Conservation (phyloP, 30 jellyfish, hydroid and myxozoan genomes). For the Haliclystus octoradiatus region DNA sequence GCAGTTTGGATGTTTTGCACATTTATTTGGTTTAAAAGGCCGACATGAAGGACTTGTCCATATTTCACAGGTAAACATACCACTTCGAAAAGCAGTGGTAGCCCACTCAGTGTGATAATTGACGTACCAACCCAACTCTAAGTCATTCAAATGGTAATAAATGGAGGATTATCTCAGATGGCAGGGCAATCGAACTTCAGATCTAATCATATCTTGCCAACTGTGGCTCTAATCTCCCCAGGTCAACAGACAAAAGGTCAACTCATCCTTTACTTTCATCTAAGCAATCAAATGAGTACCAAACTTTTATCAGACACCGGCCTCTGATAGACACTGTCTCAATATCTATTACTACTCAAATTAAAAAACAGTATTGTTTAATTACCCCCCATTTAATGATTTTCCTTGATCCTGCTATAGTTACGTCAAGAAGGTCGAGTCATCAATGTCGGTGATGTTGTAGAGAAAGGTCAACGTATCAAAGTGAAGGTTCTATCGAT, state of each 20-base stretch:
- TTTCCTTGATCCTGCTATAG: constrained; percentile 35
- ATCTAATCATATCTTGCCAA: not conserved
- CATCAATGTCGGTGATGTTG: constrained; percentile 87
- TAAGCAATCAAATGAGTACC: too few relatives aligned
- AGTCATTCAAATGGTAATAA: too few relatives aligned
- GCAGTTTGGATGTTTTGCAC: constrained; percentile 98
- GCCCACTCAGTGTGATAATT: too few relatives aligned
- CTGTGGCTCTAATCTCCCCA: not conserved
- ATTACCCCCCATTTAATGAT: too few relatives aligned
- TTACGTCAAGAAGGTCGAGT: constrained; percentile 92
- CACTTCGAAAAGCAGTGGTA: not conserved
- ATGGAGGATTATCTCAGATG: too few relatives aligned
- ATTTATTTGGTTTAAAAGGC: constrained; percentile 63
- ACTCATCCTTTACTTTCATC: too few relatives aligned
- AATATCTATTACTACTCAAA: too few relatives aligned
- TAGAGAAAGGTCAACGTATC: constrained; percentile 73
- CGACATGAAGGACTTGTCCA: constrained; percentile 97
- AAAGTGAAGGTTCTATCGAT: constrained; percentile 79
- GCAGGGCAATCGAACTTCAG: not conserved
- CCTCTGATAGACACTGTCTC: too few relatives aligned
- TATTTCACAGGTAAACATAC: constrained; percentile 69
- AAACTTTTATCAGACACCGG: too few relatives aligned
- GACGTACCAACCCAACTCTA: too few relatives aligned
- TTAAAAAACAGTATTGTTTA: too few relatives aligned
- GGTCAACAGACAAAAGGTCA: too few relatives aligned